Percentiles rank a stretch among this genome's conserved stretches.
Evolutionary conservation across 30 jellyfish, hydroid and myxozoan genomes (phyloP).

Genomic region (Cassiopea andromeda): DNA sequence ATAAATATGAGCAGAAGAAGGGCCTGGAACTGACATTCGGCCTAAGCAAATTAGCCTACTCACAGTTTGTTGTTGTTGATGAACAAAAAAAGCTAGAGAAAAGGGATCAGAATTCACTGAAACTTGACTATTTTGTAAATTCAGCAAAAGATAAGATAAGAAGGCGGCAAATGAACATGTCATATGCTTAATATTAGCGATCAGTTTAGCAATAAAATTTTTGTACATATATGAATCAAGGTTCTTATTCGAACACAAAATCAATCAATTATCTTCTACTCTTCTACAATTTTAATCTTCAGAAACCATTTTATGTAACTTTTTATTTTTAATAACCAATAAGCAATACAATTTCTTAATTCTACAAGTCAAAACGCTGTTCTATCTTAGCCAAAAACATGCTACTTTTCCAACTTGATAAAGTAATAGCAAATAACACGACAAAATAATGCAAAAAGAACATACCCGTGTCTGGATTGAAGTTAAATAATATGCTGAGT

Average conservation of each 20-base stretch:
- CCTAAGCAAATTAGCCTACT: conserved; percentile 15
- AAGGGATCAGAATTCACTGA: not conserved
- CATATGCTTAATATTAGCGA: conserved; percentile 6
- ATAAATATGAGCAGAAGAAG: not conserved
- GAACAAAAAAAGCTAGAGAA: conserved; percentile 37
- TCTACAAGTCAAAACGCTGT: too few relatives aligned
- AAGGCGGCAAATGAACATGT: conserved; percentile 39
- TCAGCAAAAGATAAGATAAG: conserved; percentile 45
- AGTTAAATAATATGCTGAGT: not conserved
- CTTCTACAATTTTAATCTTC: not conserved
- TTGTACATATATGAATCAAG: not conserved
- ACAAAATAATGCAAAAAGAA: not conserved
- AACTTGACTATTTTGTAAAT: conserved; percentile 42
- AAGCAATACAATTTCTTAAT: too few relatives aligned
- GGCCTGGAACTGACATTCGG: conserved; percentile 40
- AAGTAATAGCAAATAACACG: not conserved
- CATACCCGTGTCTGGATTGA: not conserved
- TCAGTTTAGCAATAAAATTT: not conserved
- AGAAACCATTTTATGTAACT: too few relatives aligned
- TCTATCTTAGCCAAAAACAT: too few relatives aligned
- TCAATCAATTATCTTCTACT: not conserved
- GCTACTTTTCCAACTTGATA: too few relatives aligned
- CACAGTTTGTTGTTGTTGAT: conserved; percentile 27
- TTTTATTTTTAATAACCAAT: too few relatives aligned
- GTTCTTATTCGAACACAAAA: not conserved